phyloP scores from a whole-genome alignment of 2,797 vertebrate species.

The Podarcis lilfordi region DNA sequence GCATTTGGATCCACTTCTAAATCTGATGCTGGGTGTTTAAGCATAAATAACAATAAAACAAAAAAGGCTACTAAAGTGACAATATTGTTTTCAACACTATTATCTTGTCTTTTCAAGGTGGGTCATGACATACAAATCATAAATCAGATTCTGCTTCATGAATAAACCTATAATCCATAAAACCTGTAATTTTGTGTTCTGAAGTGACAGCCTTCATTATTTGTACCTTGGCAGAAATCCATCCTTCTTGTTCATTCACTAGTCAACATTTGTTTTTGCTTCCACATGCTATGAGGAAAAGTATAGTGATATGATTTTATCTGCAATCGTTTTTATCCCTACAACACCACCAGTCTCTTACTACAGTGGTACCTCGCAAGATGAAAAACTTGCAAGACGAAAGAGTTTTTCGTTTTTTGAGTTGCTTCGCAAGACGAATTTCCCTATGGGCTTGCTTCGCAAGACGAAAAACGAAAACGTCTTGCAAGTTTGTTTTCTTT shows the following conservation, averaged over 20 bases:
- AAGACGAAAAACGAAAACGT: too few species aligned
- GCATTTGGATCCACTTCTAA: background rate
- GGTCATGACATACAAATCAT: conserved; percentile 18
- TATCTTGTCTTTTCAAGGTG: conserved; percentile 9
- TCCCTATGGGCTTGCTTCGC: too few species aligned
- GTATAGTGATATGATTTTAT: background rate
- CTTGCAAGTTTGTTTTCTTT: too few species aligned
- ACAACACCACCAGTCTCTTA: background rate
- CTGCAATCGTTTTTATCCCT: background rate
- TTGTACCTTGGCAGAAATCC: conserved; percentile 43
- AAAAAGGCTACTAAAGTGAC: background rate
- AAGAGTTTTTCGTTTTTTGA: too few species aligned
- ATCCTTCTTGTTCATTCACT: conserved; percentile 46
- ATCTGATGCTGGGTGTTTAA: background rate
- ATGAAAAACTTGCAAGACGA: too few species aligned
- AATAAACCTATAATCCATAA: conserved; percentile 59
- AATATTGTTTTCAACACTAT: background rate
- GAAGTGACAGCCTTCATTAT: conserved; percentile 56
- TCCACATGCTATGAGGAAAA: conserved; percentile 19
- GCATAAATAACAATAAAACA: background rate
- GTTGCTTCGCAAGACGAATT: too few species aligned
- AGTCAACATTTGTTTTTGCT: conserved; percentile 52
- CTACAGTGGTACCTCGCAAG: too few species aligned
- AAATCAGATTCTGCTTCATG: conserved; percentile 35
- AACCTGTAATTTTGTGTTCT: conserved; percentile 61